Conservation (phyloP, 1,140 invertebrate species). For the Tachypleus tridentatus region DNA sequence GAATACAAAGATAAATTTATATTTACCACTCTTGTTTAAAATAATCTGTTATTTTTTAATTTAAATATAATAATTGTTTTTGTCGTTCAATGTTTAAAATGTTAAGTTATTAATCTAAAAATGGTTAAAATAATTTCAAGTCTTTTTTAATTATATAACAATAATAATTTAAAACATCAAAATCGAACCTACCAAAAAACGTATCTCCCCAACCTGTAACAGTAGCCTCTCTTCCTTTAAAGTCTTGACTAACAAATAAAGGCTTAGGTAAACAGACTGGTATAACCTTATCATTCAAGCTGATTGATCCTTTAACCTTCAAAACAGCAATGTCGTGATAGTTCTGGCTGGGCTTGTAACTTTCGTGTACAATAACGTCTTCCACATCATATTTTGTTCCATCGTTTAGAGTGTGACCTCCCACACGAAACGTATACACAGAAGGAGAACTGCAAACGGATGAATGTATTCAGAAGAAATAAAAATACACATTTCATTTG, state of each 20-base stretch:
- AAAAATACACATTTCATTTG: too few species aligned
- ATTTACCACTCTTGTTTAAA: too few species aligned
- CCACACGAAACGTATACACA: slow-evolving; percentile 30
- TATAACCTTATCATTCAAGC: slow-evolving; percentile 12
- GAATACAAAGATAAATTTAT: too few species aligned
- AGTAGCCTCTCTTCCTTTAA: slow-evolving; percentile 49
- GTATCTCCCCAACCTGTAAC: slow-evolving; percentile 76
- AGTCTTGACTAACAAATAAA: background rate
- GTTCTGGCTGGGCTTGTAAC: slow-evolving; percentile 14
- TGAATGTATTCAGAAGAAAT: too few species aligned
- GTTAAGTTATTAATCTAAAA: too few species aligned
- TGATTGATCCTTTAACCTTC: slow-evolving; percentile 7
- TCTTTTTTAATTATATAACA: too few species aligned
- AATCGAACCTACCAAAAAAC: slow-evolving; percentile 48
- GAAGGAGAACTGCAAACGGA: too few species aligned
- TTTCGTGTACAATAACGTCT: slow-evolving; percentile 18
- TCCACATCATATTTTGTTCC: slow-evolving; percentile 11
- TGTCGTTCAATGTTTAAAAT: too few species aligned
- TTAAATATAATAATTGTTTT: too few species aligned
- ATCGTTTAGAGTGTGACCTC: background rate
- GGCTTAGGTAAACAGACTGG: slow-evolving; percentile 19
- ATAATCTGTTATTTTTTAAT: too few species aligned
- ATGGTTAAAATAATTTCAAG: too few species aligned
- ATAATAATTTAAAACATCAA: too few species aligned
- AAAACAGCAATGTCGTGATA: slow-evolving; percentile 25